Percentiles rank a stretch among this genome's conserved stretches.
Evolutionary conservation across 1,140 invertebrate species (phyloP).

Genomic region (Caenorhabditis elegans): DNA sequence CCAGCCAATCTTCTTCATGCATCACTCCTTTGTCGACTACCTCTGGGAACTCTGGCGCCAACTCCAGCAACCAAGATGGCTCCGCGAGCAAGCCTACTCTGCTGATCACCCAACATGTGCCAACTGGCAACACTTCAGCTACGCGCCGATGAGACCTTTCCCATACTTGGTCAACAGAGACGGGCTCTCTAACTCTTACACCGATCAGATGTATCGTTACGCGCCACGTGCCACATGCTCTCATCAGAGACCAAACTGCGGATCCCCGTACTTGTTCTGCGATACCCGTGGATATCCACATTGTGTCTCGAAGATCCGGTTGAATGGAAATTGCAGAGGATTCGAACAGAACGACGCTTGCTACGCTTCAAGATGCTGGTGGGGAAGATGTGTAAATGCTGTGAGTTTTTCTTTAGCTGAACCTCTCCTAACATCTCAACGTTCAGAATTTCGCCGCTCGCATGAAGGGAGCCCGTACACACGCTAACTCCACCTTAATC

Average conservation of each 20-base stretch:
- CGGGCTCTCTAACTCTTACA: slow-evolving; percentile 63
- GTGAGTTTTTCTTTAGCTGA: slow-evolving; percentile 57
- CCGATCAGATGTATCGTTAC: slow-evolving; percentile 64
- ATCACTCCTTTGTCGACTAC: slow-evolving; percentile 68
- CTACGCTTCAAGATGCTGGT: slow-evolving; percentile 58
- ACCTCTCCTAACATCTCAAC: slow-evolving; percentile 32
- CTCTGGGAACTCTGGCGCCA: slow-evolving; percentile 67
- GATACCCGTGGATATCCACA: slow-evolving; percentile 59
- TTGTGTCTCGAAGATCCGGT: slow-evolving; percentile 65
- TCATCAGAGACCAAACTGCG: slow-evolving; percentile 49
- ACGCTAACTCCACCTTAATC: neutral
- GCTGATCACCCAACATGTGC: slow-evolving; percentile 60
- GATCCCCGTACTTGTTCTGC: slow-evolving; percentile 63
- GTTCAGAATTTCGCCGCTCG: slow-evolving; percentile 26
- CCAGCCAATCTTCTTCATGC: slow-evolving; percentile 67
- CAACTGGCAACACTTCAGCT: slow-evolving; percentile 62
- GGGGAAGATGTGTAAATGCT: slow-evolving; percentile 59
- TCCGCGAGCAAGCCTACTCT: slow-evolving; percentile 56
- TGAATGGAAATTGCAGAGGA: slow-evolving; percentile 58
- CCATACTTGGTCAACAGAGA: slow-evolving; percentile 57
- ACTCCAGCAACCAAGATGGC: slow-evolving; percentile 54
- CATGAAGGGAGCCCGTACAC: slow-evolving; percentile 29
- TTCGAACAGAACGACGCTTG: slow-evolving; percentile 62
- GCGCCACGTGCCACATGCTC: slow-evolving; percentile 58
- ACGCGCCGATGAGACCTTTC: slow-evolving; percentile 63